These are phyloP conservation scores for Heliconius sara DNA, from an alignment of 2,888 invertebrate genomes.

Conservation along the genomic window DNA sequence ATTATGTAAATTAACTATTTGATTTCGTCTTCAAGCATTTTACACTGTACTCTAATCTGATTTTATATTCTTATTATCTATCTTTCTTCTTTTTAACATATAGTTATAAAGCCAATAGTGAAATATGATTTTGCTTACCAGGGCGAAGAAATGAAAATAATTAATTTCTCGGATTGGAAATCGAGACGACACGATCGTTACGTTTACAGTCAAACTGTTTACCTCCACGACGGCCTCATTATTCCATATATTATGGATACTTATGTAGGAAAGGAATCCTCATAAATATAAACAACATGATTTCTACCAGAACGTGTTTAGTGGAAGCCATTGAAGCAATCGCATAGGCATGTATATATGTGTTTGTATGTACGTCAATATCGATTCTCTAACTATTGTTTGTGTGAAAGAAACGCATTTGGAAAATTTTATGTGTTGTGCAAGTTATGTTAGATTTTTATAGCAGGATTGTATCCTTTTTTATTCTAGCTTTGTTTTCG, in stretches of 20 bases:
- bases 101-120: too few relatives aligned
- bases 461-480: not conserved
- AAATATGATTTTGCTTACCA: too few relatives aligned
- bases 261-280: conserved; percentile 11
- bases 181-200: too few relatives aligned
- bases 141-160: too few relatives aligned
- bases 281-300: conserved; percentile 7
- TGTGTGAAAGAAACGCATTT: conserved; percentile 3
- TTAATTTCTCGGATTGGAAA: too few relatives aligned
- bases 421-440: conserved; percentile 9
- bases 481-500: not conserved
- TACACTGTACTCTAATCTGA: too few relatives aligned
- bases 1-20: too few relatives aligned
- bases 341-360: not conserved
- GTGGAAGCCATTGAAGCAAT: conserved; percentile 17
- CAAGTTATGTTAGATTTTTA: conserved; percentile 3
- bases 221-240: not conserved
- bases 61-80: too few relatives aligned
- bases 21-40: too few relatives aligned
- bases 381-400: not conserved
- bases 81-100: too few relatives aligned
- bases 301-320: not conserved
- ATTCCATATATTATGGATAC: not conserved
- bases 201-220: too few relatives aligned
- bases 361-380: not conserved